Base-by-base conservation (phyloP, 2,888 invertebrate species). In the Polyommatus iphigenia region DNA sequence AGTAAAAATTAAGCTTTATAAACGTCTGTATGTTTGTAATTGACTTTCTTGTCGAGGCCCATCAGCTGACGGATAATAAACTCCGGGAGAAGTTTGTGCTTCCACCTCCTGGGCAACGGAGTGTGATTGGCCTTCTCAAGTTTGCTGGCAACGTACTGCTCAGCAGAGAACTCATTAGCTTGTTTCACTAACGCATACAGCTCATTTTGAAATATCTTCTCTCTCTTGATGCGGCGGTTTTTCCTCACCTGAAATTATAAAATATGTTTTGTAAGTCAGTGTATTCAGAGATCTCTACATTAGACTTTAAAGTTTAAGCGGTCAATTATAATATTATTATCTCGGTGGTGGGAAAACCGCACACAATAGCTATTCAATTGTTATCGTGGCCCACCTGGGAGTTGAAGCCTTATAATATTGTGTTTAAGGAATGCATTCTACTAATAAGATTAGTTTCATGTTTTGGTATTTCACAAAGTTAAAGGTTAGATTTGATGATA, bases 161-260 rank as follows among this genome's bases (percentile, higher is more conserved):
- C 96, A 0, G 98, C 96, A 79, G 96, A 95, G 89, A 98, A 98
- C 77, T 95, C 94, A 81, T 97, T 96, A 0, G 97, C 98, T 72
- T 95, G 91, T 87, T 96, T 96, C 15, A 97, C 95, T 87, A 97
- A 95, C 0, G 95, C 91, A 78, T 97, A 90, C 0, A 98, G 91
- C 77, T 94, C 94, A 0, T 95, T 96, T 84, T 98, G 97, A 89
- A 98, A 98, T 6, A 89, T 91, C 85, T 97, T 98, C 85, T 98
- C 98, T 86, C 96, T 98, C 73, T 94, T 94, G 85, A 96, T 91
- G 85, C 96, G 96, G 77, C 97, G 95, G 29, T 95, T 95, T 84
- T 96, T 96, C 78, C 95, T 95, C 41, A 95, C 85, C 96, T 96
- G 87, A 4, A 91, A 92, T 77, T 59, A 41, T 78, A 78, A 72